These are phyloP conservation scores for Schrankia costaestrigalis DNA, from an alignment of 2,888 invertebrate genomes.

Conservation along the genomic window DNA sequence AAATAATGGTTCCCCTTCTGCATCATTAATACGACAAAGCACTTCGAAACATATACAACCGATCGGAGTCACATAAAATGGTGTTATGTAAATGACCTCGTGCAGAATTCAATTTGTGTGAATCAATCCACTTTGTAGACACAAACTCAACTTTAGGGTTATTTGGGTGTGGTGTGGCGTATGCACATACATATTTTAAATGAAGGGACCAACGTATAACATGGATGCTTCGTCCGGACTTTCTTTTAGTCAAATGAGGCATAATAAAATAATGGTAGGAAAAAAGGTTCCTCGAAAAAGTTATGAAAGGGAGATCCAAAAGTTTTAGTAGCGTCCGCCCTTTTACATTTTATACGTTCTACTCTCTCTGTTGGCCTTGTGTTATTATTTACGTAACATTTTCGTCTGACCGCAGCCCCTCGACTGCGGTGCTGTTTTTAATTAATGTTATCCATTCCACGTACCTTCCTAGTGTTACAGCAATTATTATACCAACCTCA, in stretches of 20 bases:
- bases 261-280: slow-evolving; percentile 73
- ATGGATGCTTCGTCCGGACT: slow-evolving; percentile 61
- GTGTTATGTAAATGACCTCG: slow-evolving; percentile 33
- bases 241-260: slow-evolving; percentile 77
- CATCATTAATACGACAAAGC: slow-evolving; percentile 13
- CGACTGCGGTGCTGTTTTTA: slow-evolving; percentile 65
- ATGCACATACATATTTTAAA: slow-evolving; percentile 72
- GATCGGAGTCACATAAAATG: slow-evolving; percentile 31
- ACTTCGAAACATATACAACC: slow-evolving; percentile 17
- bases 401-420: slow-evolving; percentile 63
- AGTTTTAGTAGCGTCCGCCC: slow-evolving; percentile 61
- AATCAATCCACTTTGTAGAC: slow-evolving; percentile 39
- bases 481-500: slow-evolving; percentile 74
- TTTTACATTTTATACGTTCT: slow-evolving; percentile 67
- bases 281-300: slow-evolving; percentile 73
- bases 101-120: slow-evolving; percentile 36
- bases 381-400: slow-evolving; percentile 74
- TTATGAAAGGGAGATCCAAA: slow-evolving; percentile 71
- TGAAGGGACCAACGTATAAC: slow-evolving; percentile 61
- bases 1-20: slow-evolving; percentile 1
- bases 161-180: slow-evolving; percentile 46
- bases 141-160: slow-evolving; percentile 48
- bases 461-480: slow-evolving; percentile 74
- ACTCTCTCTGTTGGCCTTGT: slow-evolving; percentile 54
- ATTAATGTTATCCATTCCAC: slow-evolving; percentile 69